phyloP scores from a whole-genome alignment of 2,888 invertebrate genomes.

The Urechis unicinctus region DNA sequence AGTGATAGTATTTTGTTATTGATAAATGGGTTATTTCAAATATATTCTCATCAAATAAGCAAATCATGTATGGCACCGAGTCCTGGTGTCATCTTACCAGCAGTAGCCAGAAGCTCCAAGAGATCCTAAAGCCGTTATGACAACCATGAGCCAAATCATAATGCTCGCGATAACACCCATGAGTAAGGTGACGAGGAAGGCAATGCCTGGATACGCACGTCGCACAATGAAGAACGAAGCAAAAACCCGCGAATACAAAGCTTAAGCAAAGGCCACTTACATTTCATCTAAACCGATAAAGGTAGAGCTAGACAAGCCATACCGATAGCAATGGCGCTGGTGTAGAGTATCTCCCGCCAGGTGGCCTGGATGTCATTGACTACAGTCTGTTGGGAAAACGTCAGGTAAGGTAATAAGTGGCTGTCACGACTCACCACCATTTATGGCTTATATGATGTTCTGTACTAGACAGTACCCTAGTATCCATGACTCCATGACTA shows the following conservation, averaged over 20 bases:
- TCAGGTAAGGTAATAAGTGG: too few relatives aligned
- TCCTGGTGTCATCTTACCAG: conserved; percentile 51
- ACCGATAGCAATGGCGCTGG: conserved; percentile 61
- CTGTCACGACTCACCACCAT: too few relatives aligned
- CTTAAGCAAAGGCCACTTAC: too few relatives aligned
- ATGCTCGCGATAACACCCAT: conserved; percentile 58
- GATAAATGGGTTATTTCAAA: too few relatives aligned
- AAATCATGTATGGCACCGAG: not conserved
- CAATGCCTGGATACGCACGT: conserved; percentile 51
- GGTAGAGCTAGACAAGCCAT: conserved; percentile 25
- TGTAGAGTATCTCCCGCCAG: conserved; percentile 59
- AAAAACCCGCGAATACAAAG: too few relatives aligned
- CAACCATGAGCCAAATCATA: conserved; percentile 61
- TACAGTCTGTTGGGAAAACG: conserved; percentile 21
- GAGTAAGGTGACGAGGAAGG: conserved; percentile 56
- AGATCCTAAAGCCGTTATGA: conserved; percentile 55
- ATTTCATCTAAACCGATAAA: too few relatives aligned
- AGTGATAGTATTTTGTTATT: too few relatives aligned
- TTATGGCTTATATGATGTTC: too few relatives aligned
- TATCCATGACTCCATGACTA: too few relatives aligned
- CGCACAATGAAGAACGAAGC: too few relatives aligned
- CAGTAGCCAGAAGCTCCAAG: conserved; percentile 57
- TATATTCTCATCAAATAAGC: too few relatives aligned
- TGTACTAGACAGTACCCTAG: too few relatives aligned
- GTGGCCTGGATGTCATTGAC: conserved; percentile 59